phyloP scores from a whole-genome alignment of 1,140 invertebrate genomes.

The Drosophila sucinea region DNA sequence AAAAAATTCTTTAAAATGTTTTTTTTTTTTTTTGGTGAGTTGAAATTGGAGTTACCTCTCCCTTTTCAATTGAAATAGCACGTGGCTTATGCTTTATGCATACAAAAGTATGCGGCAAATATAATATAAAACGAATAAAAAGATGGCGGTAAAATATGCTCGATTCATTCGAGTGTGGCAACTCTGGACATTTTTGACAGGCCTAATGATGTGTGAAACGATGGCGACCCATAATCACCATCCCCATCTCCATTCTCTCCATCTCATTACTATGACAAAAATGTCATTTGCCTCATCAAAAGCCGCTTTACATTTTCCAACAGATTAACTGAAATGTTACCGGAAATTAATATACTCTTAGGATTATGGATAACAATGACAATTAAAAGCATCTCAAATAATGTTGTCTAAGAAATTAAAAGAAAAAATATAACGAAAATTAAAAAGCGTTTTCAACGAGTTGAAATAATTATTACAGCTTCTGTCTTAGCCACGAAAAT shows the following conservation, averaged over 20 bases:
- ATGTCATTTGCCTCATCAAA: constrained; percentile 55
- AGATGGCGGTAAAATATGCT: constrained; percentile 54
- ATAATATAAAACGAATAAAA: constrained; percentile 2
- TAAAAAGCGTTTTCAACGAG: no score
- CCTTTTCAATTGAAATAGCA: constrained; percentile 33
- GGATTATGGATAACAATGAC: background rate
- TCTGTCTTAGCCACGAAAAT: no score
- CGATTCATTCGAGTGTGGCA: constrained; percentile 45
- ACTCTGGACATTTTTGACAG: constrained; percentile 41
- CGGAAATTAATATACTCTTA: constrained; percentile 5
- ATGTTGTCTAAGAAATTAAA: no score
- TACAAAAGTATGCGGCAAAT: constrained; percentile 37
- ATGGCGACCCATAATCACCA: constrained; percentile 41
- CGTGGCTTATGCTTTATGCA: constrained; percentile 48
- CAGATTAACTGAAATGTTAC: background rate
- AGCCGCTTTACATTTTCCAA: constrained; percentile 18
- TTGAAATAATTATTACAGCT: no score
- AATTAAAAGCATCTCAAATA: no score
- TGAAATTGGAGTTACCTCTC: constrained; percentile 9
- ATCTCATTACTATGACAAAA: constrained; percentile 24
- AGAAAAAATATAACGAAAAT: no score
- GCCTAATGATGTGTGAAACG: constrained; percentile 79
- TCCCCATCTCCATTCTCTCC: background rate
- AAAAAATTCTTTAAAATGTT: constrained; percentile 27
- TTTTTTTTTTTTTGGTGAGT: background rate